Evolutionary conservation across 1,140 invertebrate genomes (phyloP).

Genomic region (Bombus haemorrhoidalis): DNA sequence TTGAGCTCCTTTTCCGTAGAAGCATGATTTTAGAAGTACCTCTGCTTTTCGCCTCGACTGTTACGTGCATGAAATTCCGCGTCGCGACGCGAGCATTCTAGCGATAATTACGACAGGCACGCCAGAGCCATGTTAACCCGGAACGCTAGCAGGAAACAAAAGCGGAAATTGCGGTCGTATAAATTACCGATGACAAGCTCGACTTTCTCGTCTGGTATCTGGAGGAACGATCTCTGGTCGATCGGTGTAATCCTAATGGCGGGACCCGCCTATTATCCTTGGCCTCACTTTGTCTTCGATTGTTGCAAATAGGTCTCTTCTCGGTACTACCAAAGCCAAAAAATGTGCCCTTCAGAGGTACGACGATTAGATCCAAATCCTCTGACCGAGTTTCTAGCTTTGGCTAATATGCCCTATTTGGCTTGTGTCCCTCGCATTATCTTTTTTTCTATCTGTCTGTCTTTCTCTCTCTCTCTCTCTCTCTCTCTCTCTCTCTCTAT

Average conservation of each 20-base stretch:
- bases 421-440: conserved; percentile 56
- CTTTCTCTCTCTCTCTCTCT: background rate
- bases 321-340: conserved; percentile 79
- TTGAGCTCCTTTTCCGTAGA: background rate
- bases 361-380: conserved; percentile 63
- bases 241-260: conserved; percentile 36
- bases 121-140: conserved; percentile 10
- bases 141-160: conserved; percentile 23
- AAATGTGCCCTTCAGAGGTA: conserved; percentile 79
- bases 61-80: conserved; percentile 37
- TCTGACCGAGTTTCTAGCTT: conserved; percentile 68
- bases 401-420: conserved; percentile 64
- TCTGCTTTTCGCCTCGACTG: background rate
- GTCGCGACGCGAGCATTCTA: conserved; percentile 34
- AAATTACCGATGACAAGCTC: conserved; percentile 43
- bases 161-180: conserved; percentile 39
- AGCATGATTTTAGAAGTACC: background rate
- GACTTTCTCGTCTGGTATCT: conserved; percentile 25
- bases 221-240: conserved; percentile 51
- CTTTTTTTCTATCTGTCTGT: background rate
- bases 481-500: background rate
- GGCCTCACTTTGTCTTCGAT: conserved; percentile 71
- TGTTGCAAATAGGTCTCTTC: conserved; percentile 79
- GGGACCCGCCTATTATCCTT: conserved; percentile 57
- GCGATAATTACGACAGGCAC: conserved; percentile 41